A percentile compares a stretch with the other conserved stretches of the same genome.
These are phyloP conservation scores for Polyommatus iphigenia DNA, from an alignment of 2,888 invertebrate genomes.

Conservation along the genomic window DNA sequence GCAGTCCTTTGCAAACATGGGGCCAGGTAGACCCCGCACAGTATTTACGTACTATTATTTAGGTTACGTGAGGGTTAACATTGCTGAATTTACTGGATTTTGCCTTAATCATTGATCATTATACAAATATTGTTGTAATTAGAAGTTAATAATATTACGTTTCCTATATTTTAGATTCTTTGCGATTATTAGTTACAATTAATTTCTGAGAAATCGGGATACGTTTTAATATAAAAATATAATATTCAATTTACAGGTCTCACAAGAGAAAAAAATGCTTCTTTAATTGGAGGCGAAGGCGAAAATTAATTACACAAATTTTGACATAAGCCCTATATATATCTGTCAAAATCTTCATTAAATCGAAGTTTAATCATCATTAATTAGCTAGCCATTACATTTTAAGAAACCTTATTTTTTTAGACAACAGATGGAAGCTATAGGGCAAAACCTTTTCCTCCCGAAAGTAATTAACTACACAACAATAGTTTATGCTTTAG, in stretches of 20 bases:
- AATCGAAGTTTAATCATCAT: too few relatives aligned
- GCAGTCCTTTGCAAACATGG: constrained; percentile 58
- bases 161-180: background rate
- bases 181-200: too few relatives aligned
- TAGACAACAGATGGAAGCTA: background rate
- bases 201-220: too few relatives aligned
- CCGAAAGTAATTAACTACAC: background rate
- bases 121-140: too few relatives aligned
- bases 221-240: too few relatives aligned
- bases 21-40: constrained; percentile 38
- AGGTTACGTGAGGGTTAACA: background rate
- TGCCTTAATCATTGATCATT: background rate
- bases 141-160: background rate
- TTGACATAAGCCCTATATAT: too few relatives aligned
- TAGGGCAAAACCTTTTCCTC: background rate
- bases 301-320: too few relatives aligned
- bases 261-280: too few relatives aligned
- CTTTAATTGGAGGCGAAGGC: too few relatives aligned
- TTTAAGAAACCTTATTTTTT: background rate
- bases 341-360: too few relatives aligned
- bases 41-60: constrained; percentile 24
- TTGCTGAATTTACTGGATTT: background rate
- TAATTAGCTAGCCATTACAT: background rate
- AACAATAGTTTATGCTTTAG: background rate
- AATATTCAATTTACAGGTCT: too few relatives aligned